Evolutionary conservation across 2,113 vertebrate genomes (phyloP), one percentile per base, ranked within the genome.

Genomic region (Lontra canadensis): DNA sequence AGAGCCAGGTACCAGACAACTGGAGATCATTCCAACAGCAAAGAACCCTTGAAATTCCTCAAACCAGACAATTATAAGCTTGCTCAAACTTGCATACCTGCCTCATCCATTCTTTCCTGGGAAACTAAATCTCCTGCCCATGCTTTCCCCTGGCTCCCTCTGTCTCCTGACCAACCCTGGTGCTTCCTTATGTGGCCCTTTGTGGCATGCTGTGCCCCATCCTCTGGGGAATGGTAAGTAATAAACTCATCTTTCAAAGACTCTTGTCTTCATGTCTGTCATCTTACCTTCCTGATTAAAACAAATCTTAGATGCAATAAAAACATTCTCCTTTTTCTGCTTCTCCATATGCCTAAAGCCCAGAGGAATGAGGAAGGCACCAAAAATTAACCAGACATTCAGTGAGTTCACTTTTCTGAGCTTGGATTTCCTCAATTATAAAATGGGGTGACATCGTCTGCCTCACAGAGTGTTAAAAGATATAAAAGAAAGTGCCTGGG

Each of bases 161-260:
- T 14, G 21, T 44, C 42, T 6, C 14, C 17, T 25, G 34, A 34
- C 39, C 59, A 20, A 9, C 3, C 4, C 49, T 25, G 15, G 31
- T 17, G 23, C 61, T 36, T 57, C 47, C 12, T 25, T 2, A 0
- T 7, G 6, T 83, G 26, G 17, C 21, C 13, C 26, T 20, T 26
- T 1, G 0, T 3, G 47, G 9, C 4, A 8, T 1, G 1, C 7
- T 1, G 0, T 4, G 4, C 4, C 29, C 25, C 57, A 55, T 63
- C 21, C 34, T 26, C 29, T 29, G 8, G 6, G 57, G 14, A 89
- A 47, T 23, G 29, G 17, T 42, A 14, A 59, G 29, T 49, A n/a
- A 36, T 7, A 71, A 61, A 71, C 9, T 15, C 3, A 63, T 20
- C 55, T 47, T 57, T 31, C 65, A 67, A 36, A 55, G 65, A 17